A percentile compares a stretch with the other conserved stretches of the same genome.
Evolutionary conservation across 2,797 vertebrate genomes (phyloP).

Genomic region (Pangasius macronema): DNA sequence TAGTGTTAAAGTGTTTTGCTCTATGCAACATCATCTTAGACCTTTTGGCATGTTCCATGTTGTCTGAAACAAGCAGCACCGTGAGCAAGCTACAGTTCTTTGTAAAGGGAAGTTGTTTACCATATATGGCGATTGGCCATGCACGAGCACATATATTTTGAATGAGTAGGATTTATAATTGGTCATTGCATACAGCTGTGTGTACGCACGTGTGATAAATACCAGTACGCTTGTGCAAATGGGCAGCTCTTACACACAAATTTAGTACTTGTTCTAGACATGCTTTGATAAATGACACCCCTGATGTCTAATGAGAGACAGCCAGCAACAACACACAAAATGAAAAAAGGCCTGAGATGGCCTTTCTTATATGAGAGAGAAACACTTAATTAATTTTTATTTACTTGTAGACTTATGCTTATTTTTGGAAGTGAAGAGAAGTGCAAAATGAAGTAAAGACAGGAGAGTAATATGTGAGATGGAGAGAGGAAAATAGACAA

Average conservation of each 20-base stretch:
- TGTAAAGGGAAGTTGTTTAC: neutral
- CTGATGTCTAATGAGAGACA: neutral
- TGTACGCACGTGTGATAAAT: neutral
- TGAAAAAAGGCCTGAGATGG: neutral
- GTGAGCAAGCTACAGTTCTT: neutral
- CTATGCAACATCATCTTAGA: neutral
- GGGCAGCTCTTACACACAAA: neutral
- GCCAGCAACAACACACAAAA: neutral
- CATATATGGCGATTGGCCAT: neutral
- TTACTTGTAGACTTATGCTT: neutral
- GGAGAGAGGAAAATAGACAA: neutral
- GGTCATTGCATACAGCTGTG: neutral
- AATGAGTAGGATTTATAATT: neutral
- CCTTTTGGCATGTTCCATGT: neutral
- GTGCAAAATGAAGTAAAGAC: neutral
- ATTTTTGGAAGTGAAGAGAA: neutral
- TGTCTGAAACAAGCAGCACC: neutral
- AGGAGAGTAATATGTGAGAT: neutral
- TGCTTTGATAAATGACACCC: neutral
- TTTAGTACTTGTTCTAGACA: neutral
- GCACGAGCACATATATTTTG: neutral
- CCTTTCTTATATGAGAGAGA: neutral
- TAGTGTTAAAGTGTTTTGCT: neutral
- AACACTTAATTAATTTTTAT: neutral
- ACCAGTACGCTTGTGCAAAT: neutral